Percentiles rank a stretch among this genome's conserved stretches.
phyloP scores from a whole-genome alignment of 1,140 invertebrate species.

The Drosophila paulistorum region DNA sequence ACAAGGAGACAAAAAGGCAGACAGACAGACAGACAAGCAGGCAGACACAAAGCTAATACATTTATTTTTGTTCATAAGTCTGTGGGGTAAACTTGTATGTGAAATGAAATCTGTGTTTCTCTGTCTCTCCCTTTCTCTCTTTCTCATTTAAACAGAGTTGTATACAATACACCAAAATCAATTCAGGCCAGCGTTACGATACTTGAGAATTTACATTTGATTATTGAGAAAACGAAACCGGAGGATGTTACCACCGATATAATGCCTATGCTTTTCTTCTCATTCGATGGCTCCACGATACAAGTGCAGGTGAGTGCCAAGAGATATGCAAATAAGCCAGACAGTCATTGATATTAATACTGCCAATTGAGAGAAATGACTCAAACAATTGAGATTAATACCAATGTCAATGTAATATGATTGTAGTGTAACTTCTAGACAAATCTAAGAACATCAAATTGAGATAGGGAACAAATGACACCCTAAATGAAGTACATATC shows the following conservation, averaged over 20 bases:
- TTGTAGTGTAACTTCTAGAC: neutral
- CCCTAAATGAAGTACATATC: too few relatives aligned
- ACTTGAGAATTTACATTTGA: conserved; percentile 95
- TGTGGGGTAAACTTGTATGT: conserved; percentile 32
- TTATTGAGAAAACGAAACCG: conserved; percentile 93
- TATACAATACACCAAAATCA: conserved; percentile 93
- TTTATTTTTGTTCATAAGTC: conserved; percentile 34
- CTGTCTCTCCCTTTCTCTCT: neutral
- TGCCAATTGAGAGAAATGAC: neutral
- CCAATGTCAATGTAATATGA: neutral
- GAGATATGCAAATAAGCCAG: conserved; percentile 41
- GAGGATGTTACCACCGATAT: conserved; percentile 92
- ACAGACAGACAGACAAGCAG: conserved; percentile 9
- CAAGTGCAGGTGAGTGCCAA: conserved; percentile 92
- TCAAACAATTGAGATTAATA: conserved; percentile 1
- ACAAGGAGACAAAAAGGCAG: conserved; percentile 9
- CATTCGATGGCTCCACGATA: conserved; percentile 95
- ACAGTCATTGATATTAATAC: conserved; percentile 16
- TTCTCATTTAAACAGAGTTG: conserved; percentile 83
- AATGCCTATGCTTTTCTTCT: conserved; percentile 93
- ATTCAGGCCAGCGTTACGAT: conserved; percentile 95
- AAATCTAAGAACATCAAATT: too few relatives aligned
- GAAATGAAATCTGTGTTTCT: conserved; percentile 40
- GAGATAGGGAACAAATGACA: too few relatives aligned
- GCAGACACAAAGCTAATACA: conserved; percentile 29